These are phyloP conservation scores for Serrognathus titanus DNA, from an alignment of 2,888 invertebrate genomes.

Conservation along the genomic window DNA sequence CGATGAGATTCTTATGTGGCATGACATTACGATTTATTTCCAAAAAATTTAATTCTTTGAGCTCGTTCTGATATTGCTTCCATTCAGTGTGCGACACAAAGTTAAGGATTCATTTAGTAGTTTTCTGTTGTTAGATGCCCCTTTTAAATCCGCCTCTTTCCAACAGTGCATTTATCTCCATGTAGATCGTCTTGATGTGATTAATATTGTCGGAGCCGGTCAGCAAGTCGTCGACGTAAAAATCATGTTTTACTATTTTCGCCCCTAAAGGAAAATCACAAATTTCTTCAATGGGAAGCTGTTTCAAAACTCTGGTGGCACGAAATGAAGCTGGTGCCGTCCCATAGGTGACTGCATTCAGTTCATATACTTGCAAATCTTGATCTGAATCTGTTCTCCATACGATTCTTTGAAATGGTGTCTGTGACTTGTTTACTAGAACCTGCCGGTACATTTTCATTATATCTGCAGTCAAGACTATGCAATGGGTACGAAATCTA, in stretches of 20 bases:
- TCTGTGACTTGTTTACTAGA: background rate
- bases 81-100: no score
- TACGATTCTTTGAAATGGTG: background rate
- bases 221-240: constrained; percentile 3
- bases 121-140: background rate
- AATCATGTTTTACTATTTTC: background rate
- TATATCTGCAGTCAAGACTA: background rate
- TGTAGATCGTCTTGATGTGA: background rate
- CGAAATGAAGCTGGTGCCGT: background rate
- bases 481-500: background rate
- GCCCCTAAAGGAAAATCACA: background rate
- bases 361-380: background rate
- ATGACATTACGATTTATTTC: no score
- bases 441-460: constrained; percentile 1
- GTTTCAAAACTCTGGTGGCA: constrained; percentile 1
- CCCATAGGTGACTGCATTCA: background rate
- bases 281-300: background rate
- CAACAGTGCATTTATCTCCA: background rate
- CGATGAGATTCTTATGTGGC: no score
- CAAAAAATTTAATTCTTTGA: no score
- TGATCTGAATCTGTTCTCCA: background rate
- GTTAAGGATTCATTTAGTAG: background rate
- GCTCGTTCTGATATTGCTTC: no score
- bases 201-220: background rate
- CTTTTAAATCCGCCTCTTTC: background rate